Evolutionary conservation across 2,888 invertebrate species (phyloP), one percentile per base, ranked within the genome.

Genomic region (Drosophila helvetica): DNA sequence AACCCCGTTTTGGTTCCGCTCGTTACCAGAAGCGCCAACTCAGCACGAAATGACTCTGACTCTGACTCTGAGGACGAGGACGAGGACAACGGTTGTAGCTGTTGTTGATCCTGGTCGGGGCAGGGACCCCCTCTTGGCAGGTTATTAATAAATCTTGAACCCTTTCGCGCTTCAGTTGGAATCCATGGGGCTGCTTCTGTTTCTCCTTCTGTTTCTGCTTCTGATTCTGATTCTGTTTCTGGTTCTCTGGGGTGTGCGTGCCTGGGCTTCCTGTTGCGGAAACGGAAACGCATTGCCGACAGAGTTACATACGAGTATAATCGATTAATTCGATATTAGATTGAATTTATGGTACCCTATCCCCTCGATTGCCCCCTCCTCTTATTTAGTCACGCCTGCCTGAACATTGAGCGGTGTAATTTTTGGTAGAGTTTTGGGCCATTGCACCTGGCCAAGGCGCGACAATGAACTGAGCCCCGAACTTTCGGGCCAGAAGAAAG

Each of bases 261-360:
- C 64, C 51, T 58, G 68, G 74, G 57, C 77, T 89, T 85, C 80
- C 81, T 82, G 85, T 88, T 89, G 89, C 91, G 91, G 91, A 91
- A 91, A 80, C 90, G 88, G 89, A 90, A 86, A 89, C 86, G 89
- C 88, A 90, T 85, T 90, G 90, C 90, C 86, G 90, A 83, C 90
- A 91, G 85, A 85, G 80, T 88, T 86, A 80, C 87, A 75, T 70
- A 69, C 85, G 80, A 66, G 80, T 70, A 88, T 91, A 91, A 91
- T 91, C 91, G 91, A 91, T 91, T 91, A 91, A 91, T 91, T 92
- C 89, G 90, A 90, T 91, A 90, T 92, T 66, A 90, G 91, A 92
- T 92, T 92, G 91, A 88, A 92, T 90, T 91, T 89, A 91, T 91
- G 85, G 89, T 4, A 59, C 15, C 12, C 38, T 7, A 6, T 2